Conservation (phyloP, 2,888 invertebrate species). For the Andrena fulva region DNA sequence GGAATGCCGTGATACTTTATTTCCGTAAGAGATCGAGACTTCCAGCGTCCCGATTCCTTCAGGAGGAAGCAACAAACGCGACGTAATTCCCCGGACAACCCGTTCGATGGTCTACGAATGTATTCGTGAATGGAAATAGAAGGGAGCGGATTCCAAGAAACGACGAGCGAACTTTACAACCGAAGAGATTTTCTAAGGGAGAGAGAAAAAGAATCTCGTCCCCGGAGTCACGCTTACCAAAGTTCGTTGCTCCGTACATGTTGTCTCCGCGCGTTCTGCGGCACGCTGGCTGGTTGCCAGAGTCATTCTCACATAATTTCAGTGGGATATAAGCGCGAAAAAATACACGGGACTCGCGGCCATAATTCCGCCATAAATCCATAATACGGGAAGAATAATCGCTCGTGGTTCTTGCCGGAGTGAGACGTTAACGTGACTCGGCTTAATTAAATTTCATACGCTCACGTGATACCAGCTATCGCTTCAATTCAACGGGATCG, state of each 20-base stretch:
- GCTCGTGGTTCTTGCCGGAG: slow-evolving; percentile 13
- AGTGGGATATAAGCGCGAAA: slow-evolving; percentile 61
- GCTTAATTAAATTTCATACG: slow-evolving; percentile 50
- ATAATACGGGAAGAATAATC: slow-evolving; percentile 44
- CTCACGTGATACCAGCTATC: slow-evolving; percentile 29
- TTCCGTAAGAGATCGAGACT: background rate
- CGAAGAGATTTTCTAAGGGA: slow-evolving; percentile 42
- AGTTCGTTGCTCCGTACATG: slow-evolving; percentile 74
- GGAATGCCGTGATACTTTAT: background rate
- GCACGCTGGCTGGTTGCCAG: slow-evolving; percentile 67
- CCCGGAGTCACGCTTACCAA: slow-evolving; percentile 61
- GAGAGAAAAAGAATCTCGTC: slow-evolving; percentile 52
- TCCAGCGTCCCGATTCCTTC: background rate
- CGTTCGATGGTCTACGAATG: background rate
- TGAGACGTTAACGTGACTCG: slow-evolving; percentile 29
- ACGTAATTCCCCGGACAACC: background rate
- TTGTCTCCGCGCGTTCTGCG: slow-evolving; percentile 70
- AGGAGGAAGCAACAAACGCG: background rate
- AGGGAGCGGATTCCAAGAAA: background rate
- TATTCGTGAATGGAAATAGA: background rate
- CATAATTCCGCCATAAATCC: slow-evolving; percentile 48
- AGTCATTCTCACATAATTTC: slow-evolving; percentile 75
- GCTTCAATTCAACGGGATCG: slow-evolving; percentile 36
- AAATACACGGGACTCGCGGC: slow-evolving; percentile 55
- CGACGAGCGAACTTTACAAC: slow-evolving; percentile 26